A percentile compares a stretch with the other conserved stretches of the same genome.
phyloP scores from a whole-genome alignment of 2,888 invertebrate genomes.

The Sesia apiformis region DNA sequence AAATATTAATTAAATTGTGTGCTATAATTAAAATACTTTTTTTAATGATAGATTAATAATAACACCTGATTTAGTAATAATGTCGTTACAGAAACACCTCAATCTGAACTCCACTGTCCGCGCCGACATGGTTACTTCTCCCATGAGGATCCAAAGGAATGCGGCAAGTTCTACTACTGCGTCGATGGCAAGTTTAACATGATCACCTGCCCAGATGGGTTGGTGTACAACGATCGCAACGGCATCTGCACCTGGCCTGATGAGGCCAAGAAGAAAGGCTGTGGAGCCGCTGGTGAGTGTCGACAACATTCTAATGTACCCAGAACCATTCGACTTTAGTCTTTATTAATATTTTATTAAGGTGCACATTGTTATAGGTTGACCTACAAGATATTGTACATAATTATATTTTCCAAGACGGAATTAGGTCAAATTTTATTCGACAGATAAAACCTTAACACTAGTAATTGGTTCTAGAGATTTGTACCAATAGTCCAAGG shows the following conservation, averaged over 20 bases:
- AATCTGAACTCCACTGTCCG: constrained; percentile 82
- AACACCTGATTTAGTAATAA: no score
- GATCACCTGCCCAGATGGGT: constrained; percentile 89
- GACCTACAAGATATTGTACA: neutral
- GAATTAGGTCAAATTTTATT: no score
- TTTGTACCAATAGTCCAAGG: no score
- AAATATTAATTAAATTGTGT: no score
- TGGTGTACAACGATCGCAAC: constrained; percentile 90
- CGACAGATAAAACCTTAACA: no score
- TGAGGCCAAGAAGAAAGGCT: constrained; percentile 90
- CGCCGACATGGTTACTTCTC: constrained; percentile 91
- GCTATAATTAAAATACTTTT: no score
- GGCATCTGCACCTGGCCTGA: constrained; percentile 96
- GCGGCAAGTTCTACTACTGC: constrained; percentile 92
- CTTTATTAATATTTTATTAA: no score
- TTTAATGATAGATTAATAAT: no score
- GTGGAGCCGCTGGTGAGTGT: constrained; percentile 81
- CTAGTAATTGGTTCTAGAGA: no score
- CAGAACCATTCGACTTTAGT: no score
- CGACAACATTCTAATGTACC: no score
- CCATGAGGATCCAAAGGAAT: constrained; percentile 83
- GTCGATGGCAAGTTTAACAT: constrained; percentile 92
- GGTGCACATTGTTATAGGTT: neutral
- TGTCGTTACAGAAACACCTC: constrained; percentile 77
- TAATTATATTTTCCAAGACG: no score